Evolutionary conservation across 2,113 vertebrate genomes (phyloP).

Genomic region (Tympanuchus pallidicinctus): DNA sequence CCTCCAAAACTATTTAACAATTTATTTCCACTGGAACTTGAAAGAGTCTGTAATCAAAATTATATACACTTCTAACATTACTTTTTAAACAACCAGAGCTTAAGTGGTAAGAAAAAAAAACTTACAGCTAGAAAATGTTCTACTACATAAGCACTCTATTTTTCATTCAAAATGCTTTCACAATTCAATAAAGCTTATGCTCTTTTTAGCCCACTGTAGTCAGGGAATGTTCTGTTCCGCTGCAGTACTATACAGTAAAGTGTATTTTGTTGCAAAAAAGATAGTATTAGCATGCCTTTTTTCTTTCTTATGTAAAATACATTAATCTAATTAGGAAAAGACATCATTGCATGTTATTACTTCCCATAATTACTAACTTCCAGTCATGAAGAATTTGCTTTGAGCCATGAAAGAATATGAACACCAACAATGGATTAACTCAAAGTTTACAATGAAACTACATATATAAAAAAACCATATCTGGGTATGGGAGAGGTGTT

Average conservation of each 20-base stretch:
- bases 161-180: conserved; percentile 2
- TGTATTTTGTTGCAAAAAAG: background rate
- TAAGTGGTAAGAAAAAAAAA: background rate
- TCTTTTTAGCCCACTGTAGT: background rate
- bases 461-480: background rate
- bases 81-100: conserved; percentile 39
- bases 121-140: background rate
- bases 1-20: conserved; percentile 11
- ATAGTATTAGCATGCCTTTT: background rate
- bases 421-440: background rate
- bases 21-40: conserved; percentile 1
- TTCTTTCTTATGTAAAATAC: background rate
- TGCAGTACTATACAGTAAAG: background rate
- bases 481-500: background rate
- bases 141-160: background rate
- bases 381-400: background rate
- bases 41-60: conserved; percentile 24
- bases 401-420: background rate
- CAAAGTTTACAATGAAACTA: background rate
- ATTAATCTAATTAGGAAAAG: background rate
- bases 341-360: background rate
- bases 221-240: background rate
- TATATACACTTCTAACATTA: conserved; percentile 23
- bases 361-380: background rate
- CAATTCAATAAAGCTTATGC: background rate